Percentiles rank a stretch among this genome's conserved stretches.
Conservation (phyloP, 2,113 vertebrate species). For the Theristicus caerulescens region DNA sequence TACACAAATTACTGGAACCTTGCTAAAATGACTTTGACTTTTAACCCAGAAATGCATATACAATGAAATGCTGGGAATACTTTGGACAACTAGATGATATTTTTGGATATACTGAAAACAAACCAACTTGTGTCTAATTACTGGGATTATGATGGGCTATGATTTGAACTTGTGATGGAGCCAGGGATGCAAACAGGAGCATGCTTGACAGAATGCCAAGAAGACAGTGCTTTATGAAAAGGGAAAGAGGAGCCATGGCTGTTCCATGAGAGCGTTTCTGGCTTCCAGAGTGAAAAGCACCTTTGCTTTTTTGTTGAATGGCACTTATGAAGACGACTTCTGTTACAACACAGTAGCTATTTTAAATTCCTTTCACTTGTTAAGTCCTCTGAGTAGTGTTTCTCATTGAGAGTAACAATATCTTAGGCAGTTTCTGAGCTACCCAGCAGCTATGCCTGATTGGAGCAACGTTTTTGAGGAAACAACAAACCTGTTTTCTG, state of each 20-base stretch:
- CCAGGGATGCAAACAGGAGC: constrained; percentile 57
- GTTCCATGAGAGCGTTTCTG: neutral
- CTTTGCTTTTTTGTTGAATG: constrained; percentile 31
- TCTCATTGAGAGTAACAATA: neutral
- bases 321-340: neutral
- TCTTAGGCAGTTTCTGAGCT: neutral
- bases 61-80: constrained; percentile 47
- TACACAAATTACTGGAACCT: constrained; percentile 54
- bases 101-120: constrained; percentile 54
- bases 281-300: constrained; percentile 5
- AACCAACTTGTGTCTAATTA: constrained; percentile 60
- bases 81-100: constrained; percentile 40
- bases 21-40: constrained; percentile 61
- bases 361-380: neutral
- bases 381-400: neutral
- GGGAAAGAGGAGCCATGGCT: neutral
- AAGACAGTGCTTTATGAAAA: constrained; percentile 22
- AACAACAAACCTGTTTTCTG: neutral
- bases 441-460: neutral
- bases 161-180: constrained; percentile 63
- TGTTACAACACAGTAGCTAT: neutral
- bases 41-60: constrained; percentile 50
- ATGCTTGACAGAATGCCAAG: constrained; percentile 45
- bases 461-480: neutral
- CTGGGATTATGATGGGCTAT: constrained; percentile 57